Conservation (phyloP, 2,888 invertebrate genomes). For the Prenolepis imparis region DNA sequence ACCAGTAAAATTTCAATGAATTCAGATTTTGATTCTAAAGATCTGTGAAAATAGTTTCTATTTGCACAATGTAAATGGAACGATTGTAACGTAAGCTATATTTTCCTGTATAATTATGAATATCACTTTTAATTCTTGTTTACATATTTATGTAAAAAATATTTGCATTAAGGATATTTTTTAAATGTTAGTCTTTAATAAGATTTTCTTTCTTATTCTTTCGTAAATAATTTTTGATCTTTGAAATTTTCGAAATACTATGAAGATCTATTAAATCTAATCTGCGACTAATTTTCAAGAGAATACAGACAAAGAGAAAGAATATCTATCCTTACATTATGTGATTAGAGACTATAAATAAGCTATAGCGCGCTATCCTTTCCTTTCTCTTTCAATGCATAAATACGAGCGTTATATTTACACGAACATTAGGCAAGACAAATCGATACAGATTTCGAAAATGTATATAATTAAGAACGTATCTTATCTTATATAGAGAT, state of each 20-base stretch:
- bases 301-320: conserved; percentile 23
- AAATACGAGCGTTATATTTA: conserved; percentile 75
- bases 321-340: conserved; percentile 70
- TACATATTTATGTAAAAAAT: background rate
- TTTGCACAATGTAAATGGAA: background rate
- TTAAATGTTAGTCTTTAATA: background rate
- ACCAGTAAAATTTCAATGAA: background rate
- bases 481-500: conserved; percentile 68
- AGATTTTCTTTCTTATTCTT: background rate
- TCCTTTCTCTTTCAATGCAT: conserved; percentile 64
- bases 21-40: background rate
- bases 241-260: background rate
- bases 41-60: background rate
- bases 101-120: background rate
- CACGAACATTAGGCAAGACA: conserved; percentile 78
- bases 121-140: background rate
- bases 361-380: conserved; percentile 66
- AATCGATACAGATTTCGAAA: conserved; percentile 79
- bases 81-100: background rate
- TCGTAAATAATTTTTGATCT: background rate
- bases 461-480: conserved; percentile 83
- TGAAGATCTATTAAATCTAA: background rate
- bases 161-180: background rate
- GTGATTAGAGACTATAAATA: conserved; percentile 76
- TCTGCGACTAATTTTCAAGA: conserved; percentile 13